Evolutionary conservation across 2,888 invertebrate genomes (phyloP).

Genomic region (Elegia similella): DNA sequence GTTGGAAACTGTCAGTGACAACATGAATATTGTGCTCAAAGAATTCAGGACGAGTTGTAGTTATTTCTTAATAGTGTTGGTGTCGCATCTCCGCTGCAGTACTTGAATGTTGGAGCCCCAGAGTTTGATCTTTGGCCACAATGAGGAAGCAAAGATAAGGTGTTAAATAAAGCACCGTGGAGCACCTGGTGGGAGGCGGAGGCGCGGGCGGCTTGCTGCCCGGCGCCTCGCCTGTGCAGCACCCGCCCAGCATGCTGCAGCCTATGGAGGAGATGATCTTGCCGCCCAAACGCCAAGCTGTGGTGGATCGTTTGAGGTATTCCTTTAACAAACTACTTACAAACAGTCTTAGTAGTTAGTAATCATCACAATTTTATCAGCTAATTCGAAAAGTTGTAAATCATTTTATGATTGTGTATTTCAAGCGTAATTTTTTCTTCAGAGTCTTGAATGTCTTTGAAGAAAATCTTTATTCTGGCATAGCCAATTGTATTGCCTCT

Average conservation of each 20-base stretch:
- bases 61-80: constrained; percentile 57
- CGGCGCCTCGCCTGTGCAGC: constrained; percentile 81
- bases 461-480: too few relatives aligned
- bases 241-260: constrained; percentile 84
- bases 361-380: too few relatives aligned
- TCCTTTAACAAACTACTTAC: too few relatives aligned
- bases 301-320: constrained; percentile 90
- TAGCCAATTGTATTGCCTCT: too few relatives aligned
- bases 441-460: too few relatives aligned
- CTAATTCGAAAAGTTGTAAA: too few relatives aligned
- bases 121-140: constrained; percentile 38
- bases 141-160: constrained; percentile 64
- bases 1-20: constrained; percentile 40
- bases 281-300: constrained; percentile 91
- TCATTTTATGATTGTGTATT: too few relatives aligned
- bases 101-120: constrained; percentile 48
- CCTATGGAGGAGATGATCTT: constrained; percentile 86
- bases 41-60: constrained; percentile 66
- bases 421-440: too few relatives aligned
- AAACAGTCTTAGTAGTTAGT: too few relatives aligned
- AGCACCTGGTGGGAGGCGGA: constrained; percentile 90
- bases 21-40: constrained; percentile 60
- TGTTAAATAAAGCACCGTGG: constrained; percentile 77
- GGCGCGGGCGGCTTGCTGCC: constrained; percentile 85
- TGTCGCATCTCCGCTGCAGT: constrained; percentile 60